Percentiles rank a stretch among this genome's conserved stretches.
Conservation (phyloP, 2,888 invertebrate genomes). For the Operophtera brumata region DNA sequence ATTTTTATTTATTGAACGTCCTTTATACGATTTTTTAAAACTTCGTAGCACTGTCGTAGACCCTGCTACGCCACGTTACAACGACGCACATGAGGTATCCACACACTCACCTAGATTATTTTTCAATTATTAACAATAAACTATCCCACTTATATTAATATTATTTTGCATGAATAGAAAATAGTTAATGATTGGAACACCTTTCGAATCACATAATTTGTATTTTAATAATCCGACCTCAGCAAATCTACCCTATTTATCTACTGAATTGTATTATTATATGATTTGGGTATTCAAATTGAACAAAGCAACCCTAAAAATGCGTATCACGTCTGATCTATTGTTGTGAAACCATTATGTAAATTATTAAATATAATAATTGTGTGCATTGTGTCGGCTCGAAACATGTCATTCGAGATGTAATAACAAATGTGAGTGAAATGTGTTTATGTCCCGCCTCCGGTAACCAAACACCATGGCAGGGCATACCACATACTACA, state of each 20-base stretch:
- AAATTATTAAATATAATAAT: slow-evolving; percentile 56
- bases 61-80: slow-evolving; percentile 27
- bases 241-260: slow-evolving; percentile 28
- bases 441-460: slow-evolving; percentile 28
- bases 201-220: slow-evolving; percentile 19
- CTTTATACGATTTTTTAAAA: neutral
- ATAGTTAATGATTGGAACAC: slow-evolving; percentile 20
- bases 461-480: slow-evolving; percentile 17
- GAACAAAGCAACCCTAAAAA: slow-evolving; percentile 40
- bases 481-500: too few species aligned
- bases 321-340: slow-evolving; percentile 41
- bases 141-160: slow-evolving; percentile 1
- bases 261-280: slow-evolving; percentile 28
- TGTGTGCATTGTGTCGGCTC: slow-evolving; percentile 40
- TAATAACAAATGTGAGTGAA: slow-evolving; percentile 30
- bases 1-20: too few species aligned
- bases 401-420: slow-evolving; percentile 39
- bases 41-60: slow-evolving; percentile 40
- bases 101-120: neutral
- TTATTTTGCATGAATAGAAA: slow-evolving; percentile 19
- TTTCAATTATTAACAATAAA: neutral
- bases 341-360: slow-evolving; percentile 45
- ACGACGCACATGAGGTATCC: neutral
- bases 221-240: slow-evolving; percentile 26
- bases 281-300: slow-evolving; percentile 32